These are phyloP conservation scores for Platygyra sinensis DNA, from an alignment of 64 coral and sea anemone genomes.

Conservation along the genomic window DNA sequence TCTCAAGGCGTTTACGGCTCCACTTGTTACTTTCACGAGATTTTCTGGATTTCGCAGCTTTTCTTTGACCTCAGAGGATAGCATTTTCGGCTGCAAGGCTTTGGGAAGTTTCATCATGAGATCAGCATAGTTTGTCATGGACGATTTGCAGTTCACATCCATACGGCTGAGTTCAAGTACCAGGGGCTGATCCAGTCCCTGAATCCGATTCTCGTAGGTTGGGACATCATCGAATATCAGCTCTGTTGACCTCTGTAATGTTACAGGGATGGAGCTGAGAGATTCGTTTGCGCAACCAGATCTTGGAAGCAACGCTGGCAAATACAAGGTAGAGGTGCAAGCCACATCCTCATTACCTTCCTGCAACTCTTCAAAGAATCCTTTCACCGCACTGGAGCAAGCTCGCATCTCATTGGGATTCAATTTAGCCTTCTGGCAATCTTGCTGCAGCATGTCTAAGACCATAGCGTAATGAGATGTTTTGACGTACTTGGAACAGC, in stretches of 20 bases:
- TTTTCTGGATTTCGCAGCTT: background rate
- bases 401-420: conserved; percentile 20
- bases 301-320: conserved; percentile 7
- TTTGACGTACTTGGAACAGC: conserved; percentile 19
- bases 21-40: background rate
- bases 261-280: background rate
- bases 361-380: conserved; percentile 25
- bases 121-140: background rate
- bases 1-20: background rate
- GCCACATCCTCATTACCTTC: background rate
- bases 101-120: conserved; percentile 45
- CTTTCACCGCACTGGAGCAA: conserved; percentile 34
- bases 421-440: conserved; percentile 5
- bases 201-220: conserved; percentile 35
- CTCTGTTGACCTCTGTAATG: conserved; percentile 24
- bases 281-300: background rate
- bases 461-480: conserved; percentile 42
- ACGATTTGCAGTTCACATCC: background rate
- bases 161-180: conserved; percentile 18
- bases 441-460: conserved; percentile 22
- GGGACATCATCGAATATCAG: conserved; percentile 57
- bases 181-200: conserved; percentile 3
- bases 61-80: conserved; percentile 39
- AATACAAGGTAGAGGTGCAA: background rate
- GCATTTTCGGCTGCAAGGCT: conserved; percentile 42